Evolutionary conservation across 1,140 invertebrate species (phyloP), one percentile per base, ranked within the genome.

Genomic region (Lordiphosa clarofinis): DNA sequence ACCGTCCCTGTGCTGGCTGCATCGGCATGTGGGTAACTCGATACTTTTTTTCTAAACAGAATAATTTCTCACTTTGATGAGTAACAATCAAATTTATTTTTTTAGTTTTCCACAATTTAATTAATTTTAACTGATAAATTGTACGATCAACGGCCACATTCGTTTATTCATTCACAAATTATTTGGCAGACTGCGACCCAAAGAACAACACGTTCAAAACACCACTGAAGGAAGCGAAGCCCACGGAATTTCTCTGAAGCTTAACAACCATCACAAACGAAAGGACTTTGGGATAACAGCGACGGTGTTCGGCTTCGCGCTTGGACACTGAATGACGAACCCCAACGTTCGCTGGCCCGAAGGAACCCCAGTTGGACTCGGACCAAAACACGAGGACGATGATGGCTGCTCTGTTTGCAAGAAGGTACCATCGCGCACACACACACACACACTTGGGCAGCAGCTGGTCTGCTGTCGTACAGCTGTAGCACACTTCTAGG

Each of bases 331-430:
- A 64, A 67, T 75, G 63, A 63, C 68, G 67, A 57, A 44, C 57
- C 67, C 42, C 50, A 63, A 46, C 70, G 56, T 52, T 64, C 40
- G 55, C 64, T 58, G 58, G 38, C 55, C 52, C 64, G 52, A 46
- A 57, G 56, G 59, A 72, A 60, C 52, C 65, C 24, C 53, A 50
- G 60, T 58, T 13, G 56, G 53, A 67, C 58, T 64, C 57, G 43
- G 54, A 39, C 28, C 49, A 56, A 65, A 57, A 69, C 74, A 73
- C 81, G 81, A 86, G 81, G 81, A 86, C 81, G 75, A 86, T 86
- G 81, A 86, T 86, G 81, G 81, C 61, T 62, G 75, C 59, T 68
- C 61, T 62, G 66, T 68, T 40, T 86, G 73, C 78, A 82, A 82
- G 78, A 82, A 82, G 40, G 68, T 69, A 82, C 78, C 78, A 82